Conservation (phyloP, 2,888 invertebrate genomes). For the Clanis bilineata region DNA sequence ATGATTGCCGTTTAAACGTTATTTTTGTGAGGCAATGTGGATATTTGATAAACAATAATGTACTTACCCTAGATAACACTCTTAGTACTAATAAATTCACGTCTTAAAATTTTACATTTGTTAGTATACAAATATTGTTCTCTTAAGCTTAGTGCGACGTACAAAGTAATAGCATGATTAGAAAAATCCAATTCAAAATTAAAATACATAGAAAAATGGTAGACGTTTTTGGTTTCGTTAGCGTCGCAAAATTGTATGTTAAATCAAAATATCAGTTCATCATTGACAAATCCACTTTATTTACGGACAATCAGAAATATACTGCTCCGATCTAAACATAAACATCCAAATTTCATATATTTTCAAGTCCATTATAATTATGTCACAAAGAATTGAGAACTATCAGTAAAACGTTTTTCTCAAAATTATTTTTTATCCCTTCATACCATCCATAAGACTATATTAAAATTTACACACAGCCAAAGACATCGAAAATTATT, state of each 20-base stretch:
- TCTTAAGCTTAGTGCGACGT: slow-evolving; percentile 9
- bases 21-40: slow-evolving; percentile 34
- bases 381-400: slow-evolving; percentile 63
- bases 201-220: slow-evolving; percentile 73
- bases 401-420: slow-evolving; percentile 69
- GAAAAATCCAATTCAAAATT: not conserved
- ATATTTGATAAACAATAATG: slow-evolving; percentile 35
- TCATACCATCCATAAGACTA: slow-evolving; percentile 56
- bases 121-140: not conserved
- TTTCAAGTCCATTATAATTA: slow-evolving; percentile 55
- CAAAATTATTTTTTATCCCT: slow-evolving; percentile 70
- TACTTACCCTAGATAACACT: slow-evolving; percentile 27
- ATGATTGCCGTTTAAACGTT: not conserved
- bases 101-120: not conserved
- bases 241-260: slow-evolving; percentile 63
- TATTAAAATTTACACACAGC: slow-evolving; percentile 79
- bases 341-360: slow-evolving; percentile 66
- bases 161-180: not conserved
- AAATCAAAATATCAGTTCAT: slow-evolving; percentile 59
- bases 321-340: slow-evolving; percentile 73
- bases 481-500: slow-evolving; percentile 78
- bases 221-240: slow-evolving; percentile 53
- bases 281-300: slow-evolving; percentile 76
- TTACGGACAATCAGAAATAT: slow-evolving; percentile 72
- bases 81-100: slow-evolving; percentile 9